A percentile compares a stretch with the other conserved stretches of the same genome.
Evolutionary conservation across 2,888 invertebrate genomes (phyloP).

Genomic region (Stenodera caucasica): DNA sequence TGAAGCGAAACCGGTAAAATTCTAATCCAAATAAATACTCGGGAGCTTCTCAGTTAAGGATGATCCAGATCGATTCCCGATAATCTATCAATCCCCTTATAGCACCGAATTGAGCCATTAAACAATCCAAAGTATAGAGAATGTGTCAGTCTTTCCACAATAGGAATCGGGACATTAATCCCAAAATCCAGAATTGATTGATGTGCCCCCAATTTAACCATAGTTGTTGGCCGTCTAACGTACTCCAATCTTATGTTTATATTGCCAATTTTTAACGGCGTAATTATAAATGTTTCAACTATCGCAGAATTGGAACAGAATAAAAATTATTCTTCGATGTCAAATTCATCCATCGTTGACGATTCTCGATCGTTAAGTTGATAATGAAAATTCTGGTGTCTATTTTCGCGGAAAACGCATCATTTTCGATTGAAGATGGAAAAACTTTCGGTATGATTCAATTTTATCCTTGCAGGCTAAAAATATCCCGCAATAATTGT

Average conservation of each 20-base stretch:
- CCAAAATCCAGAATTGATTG: slow-evolving; percentile 11
- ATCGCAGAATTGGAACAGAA: neutral
- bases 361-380: neutral
- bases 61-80: neutral
- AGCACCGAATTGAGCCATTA: neutral
- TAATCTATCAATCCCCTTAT: neutral
- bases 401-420: neutral
- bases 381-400: too few species aligned
- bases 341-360: neutral
- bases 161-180: slow-evolving; percentile 5
- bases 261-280: slow-evolving; percentile 13
- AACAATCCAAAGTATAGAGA: neutral
- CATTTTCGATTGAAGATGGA: neutral
- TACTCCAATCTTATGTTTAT: neutral
- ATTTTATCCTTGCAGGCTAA: neutral
- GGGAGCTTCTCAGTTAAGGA: too few species aligned
- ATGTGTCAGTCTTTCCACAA: neutral
- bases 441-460: neutral
- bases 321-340: neutral
- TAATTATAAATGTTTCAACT: slow-evolving; percentile 13
- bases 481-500: neutral
- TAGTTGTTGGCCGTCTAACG: neutral
- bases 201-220: slow-evolving; percentile 8
- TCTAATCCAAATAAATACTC: too few species aligned
- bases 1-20: too few species aligned